A percentile compares a stretch with the other conserved stretches of the same genome.
Conservation (phyloP, 2,113 vertebrate species). For the Ariopsis seemanni region DNA sequence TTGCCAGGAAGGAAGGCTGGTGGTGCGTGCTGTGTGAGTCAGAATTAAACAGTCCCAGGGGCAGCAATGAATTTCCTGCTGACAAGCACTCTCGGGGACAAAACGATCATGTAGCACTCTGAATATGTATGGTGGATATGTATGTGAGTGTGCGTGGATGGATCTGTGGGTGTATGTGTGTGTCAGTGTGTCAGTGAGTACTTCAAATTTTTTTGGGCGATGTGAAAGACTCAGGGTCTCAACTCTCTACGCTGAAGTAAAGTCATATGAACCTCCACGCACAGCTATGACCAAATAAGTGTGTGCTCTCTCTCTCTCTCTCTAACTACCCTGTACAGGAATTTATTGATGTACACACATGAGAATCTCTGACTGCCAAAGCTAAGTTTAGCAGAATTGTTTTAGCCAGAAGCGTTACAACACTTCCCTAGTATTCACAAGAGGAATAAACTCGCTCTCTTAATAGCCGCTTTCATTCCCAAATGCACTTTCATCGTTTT, state of each 20-base stretch:
- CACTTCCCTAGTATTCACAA: not conserved
- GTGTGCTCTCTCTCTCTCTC: conserved; percentile 26
- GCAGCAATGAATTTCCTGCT: conserved; percentile 68
- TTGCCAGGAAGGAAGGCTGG: conserved; percentile 74
- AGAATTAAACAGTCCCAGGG: conserved; percentile 69
- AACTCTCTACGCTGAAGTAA: not conserved
- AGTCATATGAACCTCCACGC: not conserved
- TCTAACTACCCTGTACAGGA: not conserved
- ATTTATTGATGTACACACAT: conserved; percentile 23
- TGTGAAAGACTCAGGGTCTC: not conserved
- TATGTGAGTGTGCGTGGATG: conserved; percentile 24
- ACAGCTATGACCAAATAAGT: conserved; percentile 26
- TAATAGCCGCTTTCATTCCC: not conserved
- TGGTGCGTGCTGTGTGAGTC: conserved; percentile 69
- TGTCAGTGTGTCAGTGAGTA: not conserved
- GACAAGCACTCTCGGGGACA: conserved; percentile 43
- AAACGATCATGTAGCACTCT: conserved; percentile 3
- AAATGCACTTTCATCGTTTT: not conserved
- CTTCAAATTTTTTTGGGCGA: not conserved
- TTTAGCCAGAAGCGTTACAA: conserved; percentile 10
- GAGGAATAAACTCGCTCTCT: conserved; percentile 13
- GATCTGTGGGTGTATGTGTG: conserved; percentile 10
- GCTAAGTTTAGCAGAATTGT: conserved; percentile 35
- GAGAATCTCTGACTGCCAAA: conserved; percentile 22
- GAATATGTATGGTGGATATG: not conserved